Evolutionary conservation across 2,113 vertebrate genomes (phyloP).

Genomic region (Lophotis ruficrista): DNA sequence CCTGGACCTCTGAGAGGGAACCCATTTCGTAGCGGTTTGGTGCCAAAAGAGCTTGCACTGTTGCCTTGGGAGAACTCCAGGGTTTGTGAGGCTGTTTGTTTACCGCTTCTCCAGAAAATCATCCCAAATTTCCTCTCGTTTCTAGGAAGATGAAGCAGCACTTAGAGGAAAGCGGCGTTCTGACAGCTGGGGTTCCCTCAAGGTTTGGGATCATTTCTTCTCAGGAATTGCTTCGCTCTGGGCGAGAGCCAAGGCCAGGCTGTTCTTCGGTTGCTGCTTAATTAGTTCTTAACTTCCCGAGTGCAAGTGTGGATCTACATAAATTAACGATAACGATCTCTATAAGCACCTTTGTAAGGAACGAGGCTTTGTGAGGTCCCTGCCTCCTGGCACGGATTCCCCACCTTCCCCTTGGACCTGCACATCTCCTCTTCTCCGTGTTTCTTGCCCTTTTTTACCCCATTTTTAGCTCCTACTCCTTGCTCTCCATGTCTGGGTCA

Average conservation of each 20-base stretch:
- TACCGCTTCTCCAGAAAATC: background rate
- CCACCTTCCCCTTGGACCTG: background rate
- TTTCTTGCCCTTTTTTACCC: background rate
- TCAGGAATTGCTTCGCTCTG: background rate
- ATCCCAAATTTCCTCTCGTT: background rate
- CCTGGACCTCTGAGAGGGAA: background rate
- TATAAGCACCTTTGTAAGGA: background rate
- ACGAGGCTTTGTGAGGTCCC: background rate
- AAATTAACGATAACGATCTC: background rate
- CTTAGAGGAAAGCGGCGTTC: background rate
- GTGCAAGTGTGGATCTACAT: background rate
- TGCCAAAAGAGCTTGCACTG: background rate
- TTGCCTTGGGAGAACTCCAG: background rate
- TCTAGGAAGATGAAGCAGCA: background rate
- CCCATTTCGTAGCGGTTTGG: rapidly evolving
- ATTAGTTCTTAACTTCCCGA: conserved; percentile 1
- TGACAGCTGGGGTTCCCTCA: background rate
- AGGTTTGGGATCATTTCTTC: background rate
- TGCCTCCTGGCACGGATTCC: background rate
- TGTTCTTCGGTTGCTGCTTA: background rate
- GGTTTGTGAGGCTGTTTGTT: background rate
- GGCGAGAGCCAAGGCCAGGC: background rate
- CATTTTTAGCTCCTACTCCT: background rate
- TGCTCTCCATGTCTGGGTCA: rapidly evolving
- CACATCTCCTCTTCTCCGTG: background rate